Base-by-base conservation (phyloP, 2,113 vertebrate genomes). In the Pseudopipra pipra region DNA sequence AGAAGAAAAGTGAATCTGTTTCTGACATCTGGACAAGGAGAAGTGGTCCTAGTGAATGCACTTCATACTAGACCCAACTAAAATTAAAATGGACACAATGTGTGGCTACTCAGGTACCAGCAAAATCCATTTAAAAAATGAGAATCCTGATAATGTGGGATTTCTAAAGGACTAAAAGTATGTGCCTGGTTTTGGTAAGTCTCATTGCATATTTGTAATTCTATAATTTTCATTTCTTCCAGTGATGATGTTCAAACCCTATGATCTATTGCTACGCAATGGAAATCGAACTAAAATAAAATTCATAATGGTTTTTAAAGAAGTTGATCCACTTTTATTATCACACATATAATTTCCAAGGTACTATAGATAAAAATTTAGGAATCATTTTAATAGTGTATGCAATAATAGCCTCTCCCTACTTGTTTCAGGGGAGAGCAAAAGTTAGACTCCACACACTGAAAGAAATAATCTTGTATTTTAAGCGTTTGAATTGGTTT, bases 121-220 rank as follows among this genome's bases (percentile, higher is more conserved):
- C 6, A 82, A n/a, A 6, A n/a, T 20, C 4, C 4, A 33, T 12
- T 8, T 25, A 46, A 30, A 58, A 30, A 49, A 25, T 61, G 18
- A 8, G 2, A 14, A 20, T 28, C 3, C 4, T 66, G 16, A 49
- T 51, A n/a, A 46, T 1, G 4, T 4, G 44, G 30, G 4, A 41
- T 49, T 77, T 82, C 30, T 39, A 35, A 68, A 79, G 30, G 10
- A 37, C 30, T 58, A 4, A 47, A 46, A 85, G 9, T 7, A 21
- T 15, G 24, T 5, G 2, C 3, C 19, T 46, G 11, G n/a, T 21
- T 59, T 68, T 75, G 18, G 21, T 22, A 72, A 55, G 5, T 59
- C 35, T 5, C 35, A n/a, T 27, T 35, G 3, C 3, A 22, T 25
- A 55, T 52, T 49, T 49, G 3, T 1, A 68, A 8, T 65, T 65